These are phyloP conservation scores for Andricus curvator DNA, from an alignment of 2,888 invertebrate species.

Conservation along the genomic window DNA sequence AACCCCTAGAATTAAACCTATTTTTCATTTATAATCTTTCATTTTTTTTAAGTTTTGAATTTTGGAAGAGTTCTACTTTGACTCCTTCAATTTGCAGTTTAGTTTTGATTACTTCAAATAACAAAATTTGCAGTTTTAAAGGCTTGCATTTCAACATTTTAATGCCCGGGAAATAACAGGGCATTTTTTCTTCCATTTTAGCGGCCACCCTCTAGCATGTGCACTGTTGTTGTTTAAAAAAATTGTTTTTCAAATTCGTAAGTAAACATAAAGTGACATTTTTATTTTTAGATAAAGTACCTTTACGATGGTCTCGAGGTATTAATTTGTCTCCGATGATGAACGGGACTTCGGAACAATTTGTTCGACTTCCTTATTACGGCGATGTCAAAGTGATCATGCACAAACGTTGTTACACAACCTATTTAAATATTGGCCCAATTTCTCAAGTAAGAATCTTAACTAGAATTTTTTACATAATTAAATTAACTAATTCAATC, in stretches of 20 bases:
- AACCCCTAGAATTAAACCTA: too few species aligned
- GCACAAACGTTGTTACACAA: slow-evolving; percentile 79
- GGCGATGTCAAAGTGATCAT: slow-evolving; percentile 82
- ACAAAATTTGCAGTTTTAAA: too few species aligned
- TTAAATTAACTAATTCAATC: slow-evolving; percentile 1
- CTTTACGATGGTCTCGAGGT: slow-evolving; percentile 68
- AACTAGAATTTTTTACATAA: slow-evolving; percentile 15
- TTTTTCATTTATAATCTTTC: too few species aligned
- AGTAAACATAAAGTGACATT: background rate
- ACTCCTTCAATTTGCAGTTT: too few species aligned
- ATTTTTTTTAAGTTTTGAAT: too few species aligned
- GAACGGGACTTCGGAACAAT: slow-evolving; percentile 78
- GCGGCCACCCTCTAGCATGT: too few species aligned
- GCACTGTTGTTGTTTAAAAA: too few species aligned
- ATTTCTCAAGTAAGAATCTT: slow-evolving; percentile 80
- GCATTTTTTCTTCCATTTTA: too few species aligned
- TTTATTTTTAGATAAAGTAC: slow-evolving; percentile 50
- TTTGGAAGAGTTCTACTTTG: too few species aligned
- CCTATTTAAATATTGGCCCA: slow-evolving; percentile 79
- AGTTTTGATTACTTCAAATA: too few species aligned
- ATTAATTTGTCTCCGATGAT: slow-evolving; percentile 64
- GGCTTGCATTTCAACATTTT: too few species aligned
- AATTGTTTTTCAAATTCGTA: background rate
- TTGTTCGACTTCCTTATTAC: slow-evolving; percentile 81
- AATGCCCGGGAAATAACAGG: too few species aligned